Evolutionary conservation across 2,888 invertebrate species (phyloP).

Genomic region (Neoitamus cyanurus): DNA sequence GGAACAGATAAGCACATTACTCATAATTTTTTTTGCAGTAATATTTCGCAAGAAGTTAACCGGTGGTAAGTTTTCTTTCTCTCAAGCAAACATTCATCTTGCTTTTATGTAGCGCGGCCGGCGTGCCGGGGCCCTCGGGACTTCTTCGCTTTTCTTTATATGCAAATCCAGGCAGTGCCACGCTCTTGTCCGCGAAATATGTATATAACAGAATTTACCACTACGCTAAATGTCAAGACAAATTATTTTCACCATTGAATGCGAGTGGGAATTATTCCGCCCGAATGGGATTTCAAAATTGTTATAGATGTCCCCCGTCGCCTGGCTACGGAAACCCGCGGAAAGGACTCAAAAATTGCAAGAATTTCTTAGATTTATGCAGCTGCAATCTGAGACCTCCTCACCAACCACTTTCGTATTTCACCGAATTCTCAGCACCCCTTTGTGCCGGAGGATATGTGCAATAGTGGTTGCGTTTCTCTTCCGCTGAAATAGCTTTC

Average conservation of each 20-base stretch:
- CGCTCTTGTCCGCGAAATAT: slow-evolving; percentile 16
- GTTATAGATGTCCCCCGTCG: not conserved
- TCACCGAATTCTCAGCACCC: not conserved
- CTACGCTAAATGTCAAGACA: slow-evolving; percentile 38
- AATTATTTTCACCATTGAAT: slow-evolving; percentile 35
- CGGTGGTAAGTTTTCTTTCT: slow-evolving; percentile 40
- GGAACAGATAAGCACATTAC: slow-evolving; percentile 32
- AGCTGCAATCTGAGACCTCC: not conserved
- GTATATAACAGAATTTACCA: slow-evolving; percentile 21
- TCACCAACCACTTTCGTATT: not conserved
- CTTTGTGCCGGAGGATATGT: not conserved
- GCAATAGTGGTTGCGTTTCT: not conserved
- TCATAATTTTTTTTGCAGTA: slow-evolving; percentile 37
- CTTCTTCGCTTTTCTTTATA: not conserved
- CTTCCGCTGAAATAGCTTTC: not conserved
- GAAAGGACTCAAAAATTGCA: not conserved
- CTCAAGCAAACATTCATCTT: slow-evolving; percentile 39
- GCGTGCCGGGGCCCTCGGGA: not conserved
- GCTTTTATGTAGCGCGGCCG: not conserved
- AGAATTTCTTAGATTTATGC: not conserved
- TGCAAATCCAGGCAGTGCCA: slow-evolving; percentile 9
- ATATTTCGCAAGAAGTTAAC: slow-evolving; percentile 26
- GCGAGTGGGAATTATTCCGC: slow-evolving; percentile 16
- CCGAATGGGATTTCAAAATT: not conserved
- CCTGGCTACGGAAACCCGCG: not conserved